Evolutionary conservation across 2,888 invertebrate genomes (phyloP).

Genomic region (Pinctada fucata): DNA sequence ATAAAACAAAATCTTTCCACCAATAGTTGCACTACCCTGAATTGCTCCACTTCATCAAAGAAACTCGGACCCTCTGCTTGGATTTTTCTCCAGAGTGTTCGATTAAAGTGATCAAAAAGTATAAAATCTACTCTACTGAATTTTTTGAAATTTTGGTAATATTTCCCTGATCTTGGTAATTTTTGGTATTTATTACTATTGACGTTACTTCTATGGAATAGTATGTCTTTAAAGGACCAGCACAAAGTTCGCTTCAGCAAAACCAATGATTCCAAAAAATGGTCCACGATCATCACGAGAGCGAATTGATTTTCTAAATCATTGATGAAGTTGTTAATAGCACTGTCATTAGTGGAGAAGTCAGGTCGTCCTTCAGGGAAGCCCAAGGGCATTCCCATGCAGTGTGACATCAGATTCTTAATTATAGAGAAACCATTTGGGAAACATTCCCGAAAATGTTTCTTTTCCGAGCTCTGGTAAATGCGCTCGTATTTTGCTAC

Average conservation of each 20-base stretch:
- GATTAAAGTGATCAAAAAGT: conserved; percentile 71
- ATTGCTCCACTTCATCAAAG: conserved; percentile 59
- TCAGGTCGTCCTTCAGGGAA: conserved; percentile 61
- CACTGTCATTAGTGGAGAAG: conserved; percentile 47
- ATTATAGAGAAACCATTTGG: conserved; percentile 71
- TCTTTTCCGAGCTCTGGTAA: conserved; percentile 57
- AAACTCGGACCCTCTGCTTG: conserved; percentile 57
- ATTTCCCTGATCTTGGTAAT: conserved; percentile 36
- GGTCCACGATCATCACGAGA: conserved; percentile 73
- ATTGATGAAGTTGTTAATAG: conserved; percentile 57
- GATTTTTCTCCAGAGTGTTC: conserved; percentile 68
- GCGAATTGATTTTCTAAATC: conserved; percentile 64
- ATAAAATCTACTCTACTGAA: conserved; percentile 70
- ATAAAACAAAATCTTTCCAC: conserved; percentile 54
- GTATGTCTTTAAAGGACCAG: conserved; percentile 73
- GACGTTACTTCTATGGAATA: conserved; percentile 64
- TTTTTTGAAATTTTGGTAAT: conserved; percentile 58
- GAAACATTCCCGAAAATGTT: conserved; percentile 60
- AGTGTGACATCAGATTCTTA: conserved; percentile 71
- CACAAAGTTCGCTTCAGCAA: conserved; percentile 72
- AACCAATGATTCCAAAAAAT: conserved; percentile 73
- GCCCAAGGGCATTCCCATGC: conserved; percentile 72
- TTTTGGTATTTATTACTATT: conserved; percentile 46
- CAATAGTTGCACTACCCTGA: conserved; percentile 49
- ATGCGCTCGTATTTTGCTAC: conserved; percentile 65